phyloP scores from a whole-genome alignment of 2,113 vertebrate species.

The Austrofundulus limnaeus region DNA sequence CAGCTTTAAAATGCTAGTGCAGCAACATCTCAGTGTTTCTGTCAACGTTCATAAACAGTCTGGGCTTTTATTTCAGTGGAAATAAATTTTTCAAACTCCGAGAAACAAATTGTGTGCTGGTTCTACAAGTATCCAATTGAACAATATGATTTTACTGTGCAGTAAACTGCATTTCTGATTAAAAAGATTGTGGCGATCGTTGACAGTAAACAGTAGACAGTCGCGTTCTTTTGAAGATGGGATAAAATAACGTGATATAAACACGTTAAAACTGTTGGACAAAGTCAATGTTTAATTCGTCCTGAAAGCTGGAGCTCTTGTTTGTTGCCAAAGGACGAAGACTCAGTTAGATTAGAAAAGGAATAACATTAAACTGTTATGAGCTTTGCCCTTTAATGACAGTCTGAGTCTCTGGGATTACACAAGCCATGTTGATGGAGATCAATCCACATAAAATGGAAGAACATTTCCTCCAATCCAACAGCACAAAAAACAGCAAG shows the following conservation, averaged over 20 bases:
- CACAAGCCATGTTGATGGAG: conserved; percentile 39
- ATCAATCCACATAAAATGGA: conserved; percentile 44
- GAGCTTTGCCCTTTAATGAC: conserved; percentile 43
- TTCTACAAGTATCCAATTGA: neutral
- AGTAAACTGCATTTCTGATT: conserved; percentile 5
- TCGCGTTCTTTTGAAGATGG: neutral
- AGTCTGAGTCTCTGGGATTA: conserved; percentile 32
- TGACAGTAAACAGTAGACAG: neutral
- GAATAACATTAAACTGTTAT: conserved; percentile 46
- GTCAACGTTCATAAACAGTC: neutral
- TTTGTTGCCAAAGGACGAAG: conserved; percentile 44
- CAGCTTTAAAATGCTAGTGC: neutral
- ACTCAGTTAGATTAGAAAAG: conserved; percentile 34
- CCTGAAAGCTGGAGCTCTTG: conserved; percentile 29
- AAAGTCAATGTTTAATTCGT: conserved; percentile 36
- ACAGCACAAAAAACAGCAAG: conserved; percentile 86
- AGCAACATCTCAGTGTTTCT: neutral
- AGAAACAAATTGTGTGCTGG: neutral
- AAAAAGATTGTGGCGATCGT: neutral
- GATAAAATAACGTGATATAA: conserved; percentile 6
- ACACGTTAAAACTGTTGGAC: conserved; percentile 2
- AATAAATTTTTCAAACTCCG: neutral
- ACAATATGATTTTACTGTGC: neutral
- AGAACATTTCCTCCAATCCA: conserved; percentile 75
- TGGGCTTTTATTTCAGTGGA: neutral